Base-by-base conservation (phyloP, 2,888 invertebrate species). In the Ypsolopha sequella region DNA sequence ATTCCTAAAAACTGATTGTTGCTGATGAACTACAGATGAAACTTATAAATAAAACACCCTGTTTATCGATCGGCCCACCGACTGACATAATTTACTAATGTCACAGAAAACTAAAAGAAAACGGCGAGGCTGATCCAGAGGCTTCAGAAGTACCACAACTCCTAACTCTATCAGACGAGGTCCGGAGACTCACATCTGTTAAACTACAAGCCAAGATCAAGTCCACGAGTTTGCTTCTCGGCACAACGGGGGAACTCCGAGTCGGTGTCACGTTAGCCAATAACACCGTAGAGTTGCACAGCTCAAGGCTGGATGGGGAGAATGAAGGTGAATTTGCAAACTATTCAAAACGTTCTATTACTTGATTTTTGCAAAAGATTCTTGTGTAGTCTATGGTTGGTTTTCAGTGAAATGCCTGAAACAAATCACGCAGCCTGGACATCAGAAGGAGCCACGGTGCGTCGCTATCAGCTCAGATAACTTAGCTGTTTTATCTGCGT, bases 381-480 rank as follows among this genome's bases (percentile, higher is more conserved):
- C 2, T 24, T 24, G 24, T 24, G 24, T 24, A 24, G 24, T 24
- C 24, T 3, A 24, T 24, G 24, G 24, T 4, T 24, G 2, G 24
- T 13, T 73, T 70, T 1, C 68, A 87, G 87, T 82, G 35, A 73
- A 70, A 62, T 84, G 82, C 55, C 73, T 95, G 11, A 89, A 93
- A 54, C 90, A 90, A 51, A 87, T 97, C 46, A 86, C 87, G 1
- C 87, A 88, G 55, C 91, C 93, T 10, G 98, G 98, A 0, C 99
- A 99, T 80, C 92, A 95, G 52, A 93, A 93, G 46, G 96, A 98
- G 67, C 93, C 98, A 6, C 89, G 96, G 49, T 91, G 94, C 24
- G 87, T 99, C 24, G 90, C 93, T 51, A 96, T 99, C 70, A 97
- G 96, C 70, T 95, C 95, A 1, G 98, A 98, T 76, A 95, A 94